Base-by-base conservation (phyloP, 2,888 invertebrate species). In the Drosophila testacea region DNA sequence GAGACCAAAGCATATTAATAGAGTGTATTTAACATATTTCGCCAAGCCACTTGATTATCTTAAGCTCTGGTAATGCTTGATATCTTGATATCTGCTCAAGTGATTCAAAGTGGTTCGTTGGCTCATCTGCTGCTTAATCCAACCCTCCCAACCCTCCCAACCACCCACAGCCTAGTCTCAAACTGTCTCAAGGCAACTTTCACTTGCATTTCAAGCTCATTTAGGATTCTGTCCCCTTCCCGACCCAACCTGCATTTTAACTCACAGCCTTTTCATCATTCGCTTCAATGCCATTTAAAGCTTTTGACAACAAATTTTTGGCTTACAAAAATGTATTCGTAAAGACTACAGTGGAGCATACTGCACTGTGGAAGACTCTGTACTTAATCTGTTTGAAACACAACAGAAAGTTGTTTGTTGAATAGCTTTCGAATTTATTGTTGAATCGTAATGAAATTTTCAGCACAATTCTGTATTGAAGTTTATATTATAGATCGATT, bases 141-240 rank as follows among this genome's bases (percentile, higher is more conserved):
- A 10, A 6, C 32, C 22, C 7, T 22, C 16, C 11, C 22, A 30
- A 13, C 16, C 47, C 0, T 27, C 27, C 13, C 51, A 28, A 28
- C 36, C 16, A 11, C 30, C 39, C n/a, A n/a, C 48, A 54, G n/a
- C 41, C 54, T 55, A 54, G 48, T 50, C 36, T 42, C 16, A n/a
- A 61, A 68, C 57, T 57, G 64, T 65, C 65, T 72, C 61, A 78
- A 78, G 69, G 76, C 72, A 69, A 78, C 81, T 80, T 81, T 64
- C 81, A 67, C 76, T 81, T 48, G 60, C 61, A 63, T 38, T 46
- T 44, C 16, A 54, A 61, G 73, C 73, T 55, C 48, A 69, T 68
- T 69, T 54, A 7, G 9, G 39, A 41, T 34, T 41, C 34, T 41
- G 32, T 13, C 16, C 38, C n/a, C 59, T 9, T 32, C 2, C 28